Conservation (phyloP, 2,888 invertebrate genomes). For the Conistra vaccinii region DNA sequence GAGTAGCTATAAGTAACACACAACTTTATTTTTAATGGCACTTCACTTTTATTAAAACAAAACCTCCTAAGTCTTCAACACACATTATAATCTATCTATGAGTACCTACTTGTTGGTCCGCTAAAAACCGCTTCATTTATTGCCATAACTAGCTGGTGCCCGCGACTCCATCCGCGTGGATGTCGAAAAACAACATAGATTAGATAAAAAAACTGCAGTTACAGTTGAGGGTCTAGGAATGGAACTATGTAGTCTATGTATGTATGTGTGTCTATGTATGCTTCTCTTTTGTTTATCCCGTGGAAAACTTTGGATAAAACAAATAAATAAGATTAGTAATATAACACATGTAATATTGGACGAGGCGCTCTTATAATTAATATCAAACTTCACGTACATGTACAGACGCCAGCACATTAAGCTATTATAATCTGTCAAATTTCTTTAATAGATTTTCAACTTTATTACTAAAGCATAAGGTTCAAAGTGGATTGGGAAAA, state of each 20-base stretch:
- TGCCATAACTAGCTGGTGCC: not conserved
- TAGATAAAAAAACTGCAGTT: not conserved
- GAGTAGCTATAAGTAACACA: not conserved
- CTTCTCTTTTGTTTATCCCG: not conserved
- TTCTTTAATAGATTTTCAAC: no score
- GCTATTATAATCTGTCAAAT: no score
- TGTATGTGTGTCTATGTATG: not conserved
- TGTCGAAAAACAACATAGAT: not conserved
- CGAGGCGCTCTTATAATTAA: no score
- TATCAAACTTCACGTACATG: no score
- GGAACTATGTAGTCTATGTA: not conserved
- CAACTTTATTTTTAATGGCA: not conserved
- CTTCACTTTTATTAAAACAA: constrained; percentile 16
- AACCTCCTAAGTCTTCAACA: constrained; percentile 4
- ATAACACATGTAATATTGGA: no score
- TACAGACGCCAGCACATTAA: no score
- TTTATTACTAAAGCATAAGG: no score
- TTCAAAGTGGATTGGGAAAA: no score
- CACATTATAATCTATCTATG: not conserved
- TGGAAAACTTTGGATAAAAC: not conserved
- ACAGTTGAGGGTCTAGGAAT: not conserved
- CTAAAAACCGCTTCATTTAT: not conserved
- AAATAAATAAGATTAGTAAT: no score
- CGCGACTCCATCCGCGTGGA: not conserved
- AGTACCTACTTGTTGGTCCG: not conserved